A percentile compares a stretch with the other conserved stretches of the same genome.
These are phyloP conservation scores for Cyprinodon brontotheroides DNA, from an alignment of 2,113 vertebrate species.

Conservation along the genomic window DNA sequence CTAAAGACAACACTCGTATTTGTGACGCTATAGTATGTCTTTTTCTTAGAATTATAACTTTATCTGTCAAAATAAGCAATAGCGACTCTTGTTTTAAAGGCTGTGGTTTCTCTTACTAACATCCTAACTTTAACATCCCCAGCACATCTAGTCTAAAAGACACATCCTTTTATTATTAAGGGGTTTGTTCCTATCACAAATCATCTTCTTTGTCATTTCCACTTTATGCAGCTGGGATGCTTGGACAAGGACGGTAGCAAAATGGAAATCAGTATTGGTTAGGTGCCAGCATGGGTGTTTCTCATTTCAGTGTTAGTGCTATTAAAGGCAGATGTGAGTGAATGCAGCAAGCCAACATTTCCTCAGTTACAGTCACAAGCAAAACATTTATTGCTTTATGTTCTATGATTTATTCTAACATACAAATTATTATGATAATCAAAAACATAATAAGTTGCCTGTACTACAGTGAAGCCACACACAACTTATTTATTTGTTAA, in stretches of 20 bases:
- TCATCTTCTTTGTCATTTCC: conserved; percentile 43
- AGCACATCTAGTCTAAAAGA: conserved; percentile 36
- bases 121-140: conserved; percentile 23
- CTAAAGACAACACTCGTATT: neutral
- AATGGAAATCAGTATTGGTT: conserved; percentile 14
- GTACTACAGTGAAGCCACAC: neutral
- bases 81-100: neutral
- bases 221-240: conserved; percentile 42
- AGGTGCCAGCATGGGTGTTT: conserved; percentile 10
- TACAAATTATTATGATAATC: neutral
- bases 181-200: conserved; percentile 68
- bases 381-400: neutral
- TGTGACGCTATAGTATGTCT: neutral
- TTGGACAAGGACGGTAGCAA: neutral
- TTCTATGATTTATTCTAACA: neutral
- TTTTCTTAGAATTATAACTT: conserved; percentile 2
- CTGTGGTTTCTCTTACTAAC: conserved; percentile 9
- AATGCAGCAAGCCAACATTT: neutral
- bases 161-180: conserved; percentile 52
- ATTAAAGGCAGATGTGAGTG: neutral
- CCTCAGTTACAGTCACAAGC: neutral
- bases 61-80: conserved; percentile 3
- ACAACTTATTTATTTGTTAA: neutral
- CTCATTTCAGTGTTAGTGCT: neutral
- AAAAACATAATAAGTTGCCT: neutral